These are phyloP conservation scores for Tachina grossa DNA, from an alignment of 2,888 invertebrate genomes.

Conservation along the genomic window DNA sequence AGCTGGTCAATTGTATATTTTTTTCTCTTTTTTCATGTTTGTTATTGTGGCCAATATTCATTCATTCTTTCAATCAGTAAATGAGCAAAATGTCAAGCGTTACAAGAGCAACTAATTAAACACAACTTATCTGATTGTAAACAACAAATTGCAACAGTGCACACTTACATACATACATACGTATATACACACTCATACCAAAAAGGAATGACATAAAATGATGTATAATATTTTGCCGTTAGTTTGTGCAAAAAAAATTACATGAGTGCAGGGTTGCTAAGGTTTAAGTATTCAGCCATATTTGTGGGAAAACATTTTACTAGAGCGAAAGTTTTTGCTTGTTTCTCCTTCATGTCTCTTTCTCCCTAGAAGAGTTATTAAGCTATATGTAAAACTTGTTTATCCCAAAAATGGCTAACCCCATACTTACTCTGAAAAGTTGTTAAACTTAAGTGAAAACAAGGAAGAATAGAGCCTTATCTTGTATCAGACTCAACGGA, in stretches of 20 bases:
- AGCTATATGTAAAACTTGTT: no score
- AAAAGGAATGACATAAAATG: conserved; percentile 29
- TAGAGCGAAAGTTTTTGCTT: no score
- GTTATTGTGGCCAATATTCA: conserved; percentile 14
- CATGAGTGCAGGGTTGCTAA: conserved; percentile 53
- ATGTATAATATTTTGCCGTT: conserved; percentile 49
- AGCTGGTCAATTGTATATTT: neutral
- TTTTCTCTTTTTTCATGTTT: neutral
- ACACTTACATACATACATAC: conserved; percentile 50
- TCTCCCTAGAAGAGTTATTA: no score
- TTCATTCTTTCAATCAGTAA: conserved; percentile 61
- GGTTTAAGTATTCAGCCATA: neutral
- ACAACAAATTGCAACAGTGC: conserved; percentile 72
- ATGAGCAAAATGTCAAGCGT: conserved; percentile 62
- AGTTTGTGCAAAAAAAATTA: conserved; percentile 51
- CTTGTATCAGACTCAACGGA: no score
- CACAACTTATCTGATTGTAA: conserved; percentile 69
- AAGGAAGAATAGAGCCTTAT: no score
- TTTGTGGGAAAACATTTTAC: neutral
- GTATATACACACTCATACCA: neutral
- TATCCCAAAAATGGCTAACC: no score
- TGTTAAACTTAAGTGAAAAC: no score
- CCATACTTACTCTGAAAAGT: no score
- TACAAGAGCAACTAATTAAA: conserved; percentile 71
- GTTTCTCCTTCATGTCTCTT: no score